Percentiles rank a stretch among this genome's conserved stretches.
Evolutionary conservation across 2,113 vertebrate genomes (phyloP).

Genomic region (Sphyrna mokarran): DNA sequence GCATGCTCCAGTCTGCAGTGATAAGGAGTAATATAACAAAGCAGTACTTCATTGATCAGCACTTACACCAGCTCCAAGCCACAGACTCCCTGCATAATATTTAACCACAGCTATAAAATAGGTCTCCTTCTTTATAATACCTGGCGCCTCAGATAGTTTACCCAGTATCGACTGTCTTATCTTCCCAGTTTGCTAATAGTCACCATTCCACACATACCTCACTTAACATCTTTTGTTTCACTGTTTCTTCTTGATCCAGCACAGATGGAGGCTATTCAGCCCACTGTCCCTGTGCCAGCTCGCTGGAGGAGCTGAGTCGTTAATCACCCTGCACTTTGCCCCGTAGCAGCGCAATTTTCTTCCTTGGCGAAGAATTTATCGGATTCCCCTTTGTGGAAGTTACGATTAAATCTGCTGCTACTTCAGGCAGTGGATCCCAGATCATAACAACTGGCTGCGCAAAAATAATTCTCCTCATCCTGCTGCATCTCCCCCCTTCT

Average conservation of each 20-base stretch:
- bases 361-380: background rate
- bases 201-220: conserved; percentile 20
- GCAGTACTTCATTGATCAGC: background rate
- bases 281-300: background rate
- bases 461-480: background rate
- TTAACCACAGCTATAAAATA: conserved; percentile 16
- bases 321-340: background rate
- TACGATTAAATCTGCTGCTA: background rate
- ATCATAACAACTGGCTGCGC: background rate
- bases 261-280: background rate
- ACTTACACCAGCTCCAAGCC: background rate
- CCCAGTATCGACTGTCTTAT: conserved; percentile 27
- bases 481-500: background rate
- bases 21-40: background rate
- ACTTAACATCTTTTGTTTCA: too few relatives aligned
- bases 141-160: conserved; percentile 19
- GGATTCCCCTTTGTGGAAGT: background rate
- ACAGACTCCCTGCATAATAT: conserved; percentile 20
- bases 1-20: background rate
- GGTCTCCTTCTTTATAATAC: conserved; percentile 7
- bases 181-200: background rate
- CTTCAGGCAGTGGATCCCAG: background rate
- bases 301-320: background rate
- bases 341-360: background rate
- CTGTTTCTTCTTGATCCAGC: background rate